Evolutionary conservation across 1,140 invertebrate species (phyloP), one percentile per base, ranked within the genome.

Genomic region (Drosophila kohkoa): DNA sequence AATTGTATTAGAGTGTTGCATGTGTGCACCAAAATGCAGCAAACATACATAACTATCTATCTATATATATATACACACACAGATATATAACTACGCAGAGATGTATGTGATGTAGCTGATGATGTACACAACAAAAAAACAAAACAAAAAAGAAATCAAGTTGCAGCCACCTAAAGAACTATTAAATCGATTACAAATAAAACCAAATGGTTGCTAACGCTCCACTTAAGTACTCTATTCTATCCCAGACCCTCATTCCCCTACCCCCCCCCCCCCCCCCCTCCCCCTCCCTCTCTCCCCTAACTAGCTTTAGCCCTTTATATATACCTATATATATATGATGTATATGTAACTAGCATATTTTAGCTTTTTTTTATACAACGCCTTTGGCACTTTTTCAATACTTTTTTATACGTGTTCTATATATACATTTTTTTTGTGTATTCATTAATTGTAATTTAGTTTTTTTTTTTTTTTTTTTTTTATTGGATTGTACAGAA

Each of bases 301-400:
- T 15, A 46, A 2, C 32, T 32, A 45, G 5, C 45, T 4, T 46
- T 38, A 38, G 35, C 8, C 35, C 8, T 10, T 1, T 32, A 32
- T 38, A 38, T 20, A 20, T 20, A 20, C 20, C 20, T 20, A 20
- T 20, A 20, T 25, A 25, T 25, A 25, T 25, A 25, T 25, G 20
- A 8, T 38, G 7, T 43, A 20, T 10, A 49, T 20, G 15, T 20
- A 49, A 28, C 48, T 28, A 49, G 11, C 10, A 20, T 49, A 49
- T 28, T 30, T 32, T 30, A 54, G n/a, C n/a, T 30, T 20, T 35
- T 55, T 57, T 25, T 57, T 41, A 57, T 41, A 41, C 8, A 15
- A 5, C 35, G 57, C 66, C 66, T 58, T 65, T 58, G 52, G 60
- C 41, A 16, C 32, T 41, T 57, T 65, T 73, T 63, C 32, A 49